phyloP scores from a whole-genome alignment of 2,797 vertebrate species.

The Micromesistius poutassou region DNA sequence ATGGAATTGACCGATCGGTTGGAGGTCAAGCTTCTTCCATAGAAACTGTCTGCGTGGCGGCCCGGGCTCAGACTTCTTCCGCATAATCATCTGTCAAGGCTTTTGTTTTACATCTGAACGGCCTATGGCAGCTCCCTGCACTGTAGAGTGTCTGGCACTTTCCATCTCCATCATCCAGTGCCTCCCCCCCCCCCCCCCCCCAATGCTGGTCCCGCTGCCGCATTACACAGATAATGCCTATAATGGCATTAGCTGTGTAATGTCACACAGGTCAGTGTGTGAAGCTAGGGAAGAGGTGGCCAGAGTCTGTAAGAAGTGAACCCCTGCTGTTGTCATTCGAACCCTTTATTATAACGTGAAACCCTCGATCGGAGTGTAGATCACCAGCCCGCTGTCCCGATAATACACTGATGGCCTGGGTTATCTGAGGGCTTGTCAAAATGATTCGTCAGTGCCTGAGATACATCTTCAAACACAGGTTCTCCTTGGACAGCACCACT shows the following conservation, averaged over 20 bases:
- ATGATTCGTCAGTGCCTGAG: constrained; percentile 9
- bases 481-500: background rate
- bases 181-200: too few species aligned
- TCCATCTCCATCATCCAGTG: background rate
- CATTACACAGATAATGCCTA: background rate
- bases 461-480: constrained; percentile 1
- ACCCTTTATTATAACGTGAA: constrained; percentile 2
- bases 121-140: background rate
- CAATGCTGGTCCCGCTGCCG: background rate
- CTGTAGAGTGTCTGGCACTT: background rate
- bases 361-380: background rate
- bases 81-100: background rate
- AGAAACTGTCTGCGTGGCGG: background rate
- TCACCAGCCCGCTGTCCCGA: background rate
- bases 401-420: background rate
- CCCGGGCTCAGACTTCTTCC: background rate
- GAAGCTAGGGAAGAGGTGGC: background rate
- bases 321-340: constrained; percentile 1
- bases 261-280: background rate
- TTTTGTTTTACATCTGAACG: background rate
- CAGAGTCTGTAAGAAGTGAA: background rate
- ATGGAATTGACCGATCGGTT: background rate
- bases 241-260: background rate
- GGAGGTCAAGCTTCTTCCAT: background rate
- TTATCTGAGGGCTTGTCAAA: constrained; percentile 15